Conservation (phyloP, 2,113 vertebrate species). For the Gymnarchus niloticus region DNA sequence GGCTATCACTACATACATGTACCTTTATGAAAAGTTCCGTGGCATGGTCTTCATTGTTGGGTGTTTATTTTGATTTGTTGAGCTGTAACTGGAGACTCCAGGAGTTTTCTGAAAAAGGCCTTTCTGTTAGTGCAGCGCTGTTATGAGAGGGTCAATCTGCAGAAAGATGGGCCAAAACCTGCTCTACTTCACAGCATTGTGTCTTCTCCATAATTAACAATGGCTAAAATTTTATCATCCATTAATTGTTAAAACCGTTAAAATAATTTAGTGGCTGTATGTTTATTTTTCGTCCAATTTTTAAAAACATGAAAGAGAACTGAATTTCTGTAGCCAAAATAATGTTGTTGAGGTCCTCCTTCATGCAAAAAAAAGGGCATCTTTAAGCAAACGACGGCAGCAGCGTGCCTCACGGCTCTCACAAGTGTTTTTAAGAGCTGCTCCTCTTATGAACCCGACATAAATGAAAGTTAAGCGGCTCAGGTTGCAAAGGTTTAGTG, state of each 20-base stretch:
- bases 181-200: not conserved
- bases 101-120: not conserved
- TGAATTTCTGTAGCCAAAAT: too few relatives aligned
- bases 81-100: not conserved
- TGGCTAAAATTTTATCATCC: not conserved
- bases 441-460: not conserved
- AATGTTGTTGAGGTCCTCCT: too few relatives aligned
- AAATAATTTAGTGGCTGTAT: not conserved
- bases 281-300: not conserved
- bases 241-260: not conserved
- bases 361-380: not conserved
- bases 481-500: not conserved
- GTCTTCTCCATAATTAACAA: not conserved
- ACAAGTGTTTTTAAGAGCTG: too few relatives aligned
- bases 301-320: too few relatives aligned
- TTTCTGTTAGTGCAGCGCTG: not conserved
- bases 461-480: not conserved
- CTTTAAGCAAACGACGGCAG: not conserved
- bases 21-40: not conserved
- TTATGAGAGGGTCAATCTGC: not conserved
- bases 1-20: not conserved
- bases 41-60: not conserved
- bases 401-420: not conserved
- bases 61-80: constrained; percentile 9
- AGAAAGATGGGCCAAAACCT: too few relatives aligned